Percentiles rank a stretch among this genome's conserved stretches.
Evolutionary conservation across 2,888 invertebrate genomes (phyloP).

Genomic region (Plagodis dolabraria): DNA sequence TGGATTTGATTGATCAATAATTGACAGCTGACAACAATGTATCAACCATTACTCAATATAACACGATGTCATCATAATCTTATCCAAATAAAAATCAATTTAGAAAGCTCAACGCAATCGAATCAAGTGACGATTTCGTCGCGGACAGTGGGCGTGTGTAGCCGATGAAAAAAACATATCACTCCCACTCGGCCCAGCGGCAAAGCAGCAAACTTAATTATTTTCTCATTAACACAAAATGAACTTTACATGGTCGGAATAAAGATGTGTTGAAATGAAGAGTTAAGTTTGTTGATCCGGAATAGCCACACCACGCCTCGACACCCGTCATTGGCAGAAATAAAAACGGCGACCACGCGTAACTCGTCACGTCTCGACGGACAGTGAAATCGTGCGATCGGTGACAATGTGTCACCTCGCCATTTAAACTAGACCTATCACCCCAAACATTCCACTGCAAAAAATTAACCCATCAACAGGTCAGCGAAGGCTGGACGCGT

Average conservation of each 20-base stretch:
- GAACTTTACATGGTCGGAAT: slow-evolving; percentile 54
- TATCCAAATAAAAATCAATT: slow-evolving; percentile 54
- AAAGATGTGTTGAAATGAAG: slow-evolving; percentile 50
- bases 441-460: slow-evolving; percentile 31
- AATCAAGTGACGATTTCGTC: slow-evolving; percentile 64
- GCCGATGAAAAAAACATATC: slow-evolving; percentile 77
- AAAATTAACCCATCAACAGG: slow-evolving; percentile 40
- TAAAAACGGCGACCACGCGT: slow-evolving; percentile 84
- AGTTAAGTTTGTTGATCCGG: slow-evolving; percentile 56
- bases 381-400: slow-evolving; percentile 81
- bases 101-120: slow-evolving; percentile 65
- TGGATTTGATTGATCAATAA: slow-evolving; percentile 10
- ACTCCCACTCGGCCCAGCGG: slow-evolving; percentile 79
- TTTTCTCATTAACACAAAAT: slow-evolving; percentile 45
- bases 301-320: slow-evolving; percentile 80
- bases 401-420: slow-evolving; percentile 77
- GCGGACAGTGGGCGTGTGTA: slow-evolving; percentile 77
- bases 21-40: slow-evolving; percentile 12
- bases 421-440: slow-evolving; percentile 36
- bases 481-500: slow-evolving; percentile 59
- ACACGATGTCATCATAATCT: slow-evolving; percentile 35
- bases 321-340: slow-evolving; percentile 85
- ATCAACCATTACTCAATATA: slow-evolving; percentile 17
- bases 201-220: slow-evolving; percentile 52
- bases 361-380: slow-evolving; percentile 82